Conservation (phyloP, 2,797 vertebrate species). For the Pelodytes ibericus region DNA sequence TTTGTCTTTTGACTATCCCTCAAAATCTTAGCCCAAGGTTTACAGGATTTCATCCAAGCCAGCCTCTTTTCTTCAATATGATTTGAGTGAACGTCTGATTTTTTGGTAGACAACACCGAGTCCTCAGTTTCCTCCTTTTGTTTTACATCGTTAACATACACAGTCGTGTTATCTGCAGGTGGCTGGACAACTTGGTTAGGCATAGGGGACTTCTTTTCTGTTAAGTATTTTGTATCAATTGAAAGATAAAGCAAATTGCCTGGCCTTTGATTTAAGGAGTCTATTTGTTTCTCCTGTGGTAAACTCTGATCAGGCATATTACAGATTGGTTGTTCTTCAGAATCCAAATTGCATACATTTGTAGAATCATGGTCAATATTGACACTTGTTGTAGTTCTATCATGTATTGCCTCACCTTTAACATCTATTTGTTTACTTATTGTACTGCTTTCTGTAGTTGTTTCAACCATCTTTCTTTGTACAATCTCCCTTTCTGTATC, state of each 20-base stretch:
- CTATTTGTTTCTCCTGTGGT: neutral
- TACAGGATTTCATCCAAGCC: constrained; percentile 82
- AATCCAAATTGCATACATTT: neutral
- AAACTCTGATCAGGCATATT: neutral
- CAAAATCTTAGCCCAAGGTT: constrained; percentile 80
- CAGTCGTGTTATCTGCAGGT: neutral
- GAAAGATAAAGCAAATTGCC: no score
- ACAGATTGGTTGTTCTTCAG: neutral
- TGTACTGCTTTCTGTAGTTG: neutral
- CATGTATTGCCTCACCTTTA: neutral
- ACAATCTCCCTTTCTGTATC: constrained; percentile 23
- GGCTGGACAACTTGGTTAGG: neutral
- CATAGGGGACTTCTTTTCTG: constrained; percentile 15
- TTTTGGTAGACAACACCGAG: constrained; percentile 7
- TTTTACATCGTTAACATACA: constrained; percentile 4
- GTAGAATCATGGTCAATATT: neutral
- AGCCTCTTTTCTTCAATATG: constrained; percentile 78
- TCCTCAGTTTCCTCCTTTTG: constrained; percentile 24
- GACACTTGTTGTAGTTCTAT: neutral
- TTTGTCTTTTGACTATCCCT: constrained; percentile 75
- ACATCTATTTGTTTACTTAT: neutral
- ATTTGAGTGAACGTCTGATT: constrained; percentile 61
- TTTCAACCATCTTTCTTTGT: neutral
- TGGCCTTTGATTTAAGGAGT: neutral
- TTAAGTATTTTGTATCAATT: neutral